These are phyloP conservation scores for Pagetopsis macropterus DNA, from an alignment of 2,797 vertebrate species.

Conservation along the genomic window DNA sequence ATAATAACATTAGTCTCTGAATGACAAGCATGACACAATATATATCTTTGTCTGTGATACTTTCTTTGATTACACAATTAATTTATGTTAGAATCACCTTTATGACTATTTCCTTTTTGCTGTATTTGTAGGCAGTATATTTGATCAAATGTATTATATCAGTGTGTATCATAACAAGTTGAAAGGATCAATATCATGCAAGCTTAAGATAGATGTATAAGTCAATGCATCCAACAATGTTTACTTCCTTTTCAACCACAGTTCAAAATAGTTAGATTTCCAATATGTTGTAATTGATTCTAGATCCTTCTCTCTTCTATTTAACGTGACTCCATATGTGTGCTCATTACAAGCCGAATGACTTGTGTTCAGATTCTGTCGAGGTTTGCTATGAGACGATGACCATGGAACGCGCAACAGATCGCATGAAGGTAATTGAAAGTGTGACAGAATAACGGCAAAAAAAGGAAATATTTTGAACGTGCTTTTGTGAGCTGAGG, in stretches of 20 bases:
- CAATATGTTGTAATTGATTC: background rate
- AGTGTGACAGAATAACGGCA: background rate
- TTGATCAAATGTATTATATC: background rate
- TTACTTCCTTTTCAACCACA: background rate
- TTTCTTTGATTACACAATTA: background rate
- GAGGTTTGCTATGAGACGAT: conserved; percentile 75
- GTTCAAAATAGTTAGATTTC: background rate
- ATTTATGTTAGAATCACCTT: background rate
- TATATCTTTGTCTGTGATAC: background rate
- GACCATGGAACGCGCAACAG: conserved; percentile 47
- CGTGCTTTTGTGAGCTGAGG: background rate
- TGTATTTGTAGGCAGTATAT: background rate
- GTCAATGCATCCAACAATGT: background rate
- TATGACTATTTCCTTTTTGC: background rate
- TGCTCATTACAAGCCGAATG: background rate
- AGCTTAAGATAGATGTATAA: background rate
- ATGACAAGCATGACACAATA: background rate
- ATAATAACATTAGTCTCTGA: background rate
- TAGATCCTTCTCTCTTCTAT: background rate
- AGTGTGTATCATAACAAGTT: background rate
- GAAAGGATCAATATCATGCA: background rate
- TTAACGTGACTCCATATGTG: too few relatives aligned
- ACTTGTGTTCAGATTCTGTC: conserved; percentile 24
- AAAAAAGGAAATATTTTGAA: background rate
- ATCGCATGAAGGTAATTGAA: conserved; percentile 51